These are phyloP conservation scores for Margarornis squamiger DNA, from an alignment of 2,797 vertebrate genomes.

Conservation along the genomic window DNA sequence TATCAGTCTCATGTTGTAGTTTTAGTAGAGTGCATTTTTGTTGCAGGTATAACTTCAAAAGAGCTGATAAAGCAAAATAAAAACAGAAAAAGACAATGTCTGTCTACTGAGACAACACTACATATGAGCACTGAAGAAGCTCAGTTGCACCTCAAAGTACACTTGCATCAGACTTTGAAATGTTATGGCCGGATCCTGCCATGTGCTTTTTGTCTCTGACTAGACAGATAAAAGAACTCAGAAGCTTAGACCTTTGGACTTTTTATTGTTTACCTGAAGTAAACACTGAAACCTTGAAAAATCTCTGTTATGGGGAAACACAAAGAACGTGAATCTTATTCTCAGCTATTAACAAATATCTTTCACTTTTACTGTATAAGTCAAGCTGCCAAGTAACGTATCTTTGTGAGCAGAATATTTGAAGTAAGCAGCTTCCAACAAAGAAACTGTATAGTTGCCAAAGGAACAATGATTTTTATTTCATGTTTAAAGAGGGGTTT, in stretches of 20 bases:
- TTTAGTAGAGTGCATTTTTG: not conserved
- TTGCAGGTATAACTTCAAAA: not conserved
- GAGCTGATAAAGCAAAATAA: not conserved
- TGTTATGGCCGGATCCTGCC: not conserved
- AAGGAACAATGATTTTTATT: slow-evolving; percentile 47
- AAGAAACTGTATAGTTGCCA: slow-evolving; percentile 36
- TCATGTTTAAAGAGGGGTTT: slow-evolving; percentile 29
- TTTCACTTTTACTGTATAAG: slow-evolving; percentile 20
- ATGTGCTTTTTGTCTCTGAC: not conserved
- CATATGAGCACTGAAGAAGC: not conserved
- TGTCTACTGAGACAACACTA: not conserved
- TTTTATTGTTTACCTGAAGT: slow-evolving; percentile 1
- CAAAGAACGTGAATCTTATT: slow-evolving; percentile 3
- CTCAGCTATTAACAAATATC: slow-evolving; percentile 34
- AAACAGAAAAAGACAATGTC: not conserved
- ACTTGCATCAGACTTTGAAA: not conserved
- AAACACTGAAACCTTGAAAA: slow-evolving; percentile 33
- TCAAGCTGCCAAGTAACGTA: slow-evolving; percentile 22
- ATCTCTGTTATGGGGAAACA: not conserved
- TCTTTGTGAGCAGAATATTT: slow-evolving; percentile 36
- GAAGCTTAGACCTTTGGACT: not conserved
- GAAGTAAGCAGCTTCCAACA: slow-evolving; percentile 32
- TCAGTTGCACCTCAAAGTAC: not conserved
- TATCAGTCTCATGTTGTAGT: not conserved
- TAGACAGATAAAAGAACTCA: not conserved